Evolutionary conservation across 2,113 vertebrate genomes (phyloP).

Genomic region (Tretioscincus oriximinensis): DNA sequence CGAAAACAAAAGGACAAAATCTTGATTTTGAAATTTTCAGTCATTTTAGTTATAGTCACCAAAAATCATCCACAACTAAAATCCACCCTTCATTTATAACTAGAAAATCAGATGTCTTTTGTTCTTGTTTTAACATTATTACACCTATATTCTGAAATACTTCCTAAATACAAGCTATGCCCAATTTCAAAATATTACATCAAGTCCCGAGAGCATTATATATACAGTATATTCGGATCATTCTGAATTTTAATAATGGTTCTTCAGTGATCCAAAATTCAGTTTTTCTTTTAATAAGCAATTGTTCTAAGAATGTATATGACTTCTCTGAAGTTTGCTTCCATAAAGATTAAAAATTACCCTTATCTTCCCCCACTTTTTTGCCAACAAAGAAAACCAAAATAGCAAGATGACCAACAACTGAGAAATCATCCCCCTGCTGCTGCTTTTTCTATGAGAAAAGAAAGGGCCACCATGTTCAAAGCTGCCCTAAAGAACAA

Average conservation of each 20-base stretch:
- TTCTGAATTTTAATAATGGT: neutral
- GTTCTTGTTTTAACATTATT: neutral
- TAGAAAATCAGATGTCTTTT: neutral
- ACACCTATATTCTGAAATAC: neutral
- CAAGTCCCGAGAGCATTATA: neutral
- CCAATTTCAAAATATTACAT: neutral
- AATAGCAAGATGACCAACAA: neutral
- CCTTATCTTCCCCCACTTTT: neutral
- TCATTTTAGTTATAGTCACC: neutral
- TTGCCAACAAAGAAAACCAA: neutral
- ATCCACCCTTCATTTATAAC: neutral
- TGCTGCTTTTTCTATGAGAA: neutral
- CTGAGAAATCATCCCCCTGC: neutral
- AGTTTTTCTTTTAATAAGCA: neutral
- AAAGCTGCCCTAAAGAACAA: neutral
- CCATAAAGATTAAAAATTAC: neutral
- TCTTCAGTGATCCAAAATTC: neutral
- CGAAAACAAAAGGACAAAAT: accelerated
- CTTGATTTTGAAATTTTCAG: neutral
- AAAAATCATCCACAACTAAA: neutral
- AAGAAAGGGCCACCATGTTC: neutral
- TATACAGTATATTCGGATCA: neutral
- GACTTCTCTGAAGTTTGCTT: neutral
- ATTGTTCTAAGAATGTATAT: neutral
- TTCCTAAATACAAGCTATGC: neutral